Evolutionary conservation across 2,888 invertebrate species (phyloP).

Genomic region (Habroteleia sp.): DNA sequence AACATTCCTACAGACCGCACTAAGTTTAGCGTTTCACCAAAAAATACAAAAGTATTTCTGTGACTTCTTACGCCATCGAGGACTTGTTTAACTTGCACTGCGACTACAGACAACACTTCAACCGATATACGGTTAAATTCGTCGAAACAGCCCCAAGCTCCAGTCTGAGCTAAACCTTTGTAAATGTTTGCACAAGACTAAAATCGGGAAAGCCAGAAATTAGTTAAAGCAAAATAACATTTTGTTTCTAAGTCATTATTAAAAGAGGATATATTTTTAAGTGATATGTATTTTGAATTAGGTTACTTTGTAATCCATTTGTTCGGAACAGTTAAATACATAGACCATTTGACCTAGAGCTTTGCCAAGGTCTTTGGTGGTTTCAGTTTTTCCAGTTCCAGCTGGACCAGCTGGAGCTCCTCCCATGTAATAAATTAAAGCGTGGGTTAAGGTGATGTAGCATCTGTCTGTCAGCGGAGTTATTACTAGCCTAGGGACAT

Average conservation of each 20-base stretch:
- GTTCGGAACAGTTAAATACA: slow-evolving; percentile 98
- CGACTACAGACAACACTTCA: slow-evolving; percentile 97
- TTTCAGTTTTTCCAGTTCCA: too few relatives aligned
- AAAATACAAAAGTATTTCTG: slow-evolving; percentile 93
- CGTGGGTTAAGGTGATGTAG: slow-evolving; percentile 96
- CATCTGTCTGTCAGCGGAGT: slow-evolving; percentile 97
- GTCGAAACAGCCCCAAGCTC: slow-evolving; percentile 99
- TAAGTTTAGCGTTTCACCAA: slow-evolving; percentile 94
- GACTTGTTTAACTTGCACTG: slow-evolving; percentile 96
- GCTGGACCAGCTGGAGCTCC: slow-evolving; percentile 98
- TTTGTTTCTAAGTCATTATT: too few relatives aligned
- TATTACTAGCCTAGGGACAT: slow-evolving; percentile 95
- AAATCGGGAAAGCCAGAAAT: too few relatives aligned
- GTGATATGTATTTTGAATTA: too few relatives aligned
- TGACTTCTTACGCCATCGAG: slow-evolving; percentile 93
- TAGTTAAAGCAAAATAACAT: too few relatives aligned
- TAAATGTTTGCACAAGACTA: slow-evolving; percentile 98
- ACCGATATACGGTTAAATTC: slow-evolving; percentile 98
- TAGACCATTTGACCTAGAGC: slow-evolving; percentile 99
- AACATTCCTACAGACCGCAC: slow-evolving; percentile 95
- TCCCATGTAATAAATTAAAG: slow-evolving; percentile 96
- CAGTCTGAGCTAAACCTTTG: slow-evolving; percentile 97
- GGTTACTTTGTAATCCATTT: slow-evolving; percentile 99
- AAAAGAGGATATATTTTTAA: too few relatives aligned
- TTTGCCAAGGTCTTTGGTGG: slow-evolving; percentile 96